A percentile compares a stretch with the other conserved stretches of the same genome.
These are phyloP conservation scores for Alces alces DNA, from an alignment of 2,113 vertebrate genomes.

Conservation along the genomic window DNA sequence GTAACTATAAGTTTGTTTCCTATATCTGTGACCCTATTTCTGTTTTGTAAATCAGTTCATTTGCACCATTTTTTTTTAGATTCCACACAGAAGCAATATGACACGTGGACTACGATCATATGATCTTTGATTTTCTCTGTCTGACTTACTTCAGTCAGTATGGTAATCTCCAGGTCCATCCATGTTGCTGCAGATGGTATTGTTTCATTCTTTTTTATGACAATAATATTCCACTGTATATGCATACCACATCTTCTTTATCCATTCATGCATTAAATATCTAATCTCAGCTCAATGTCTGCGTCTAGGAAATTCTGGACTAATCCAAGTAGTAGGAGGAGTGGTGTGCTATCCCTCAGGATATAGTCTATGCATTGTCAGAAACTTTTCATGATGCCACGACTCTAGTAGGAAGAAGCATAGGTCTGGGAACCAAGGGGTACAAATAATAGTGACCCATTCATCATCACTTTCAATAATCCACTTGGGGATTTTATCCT, in stretches of 20 bases:
- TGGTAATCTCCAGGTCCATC: neutral
- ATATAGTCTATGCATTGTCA: neutral
- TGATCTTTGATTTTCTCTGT: neutral
- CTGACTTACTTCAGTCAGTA: neutral
- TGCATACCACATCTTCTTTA: neutral
- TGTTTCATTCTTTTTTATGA: neutral
- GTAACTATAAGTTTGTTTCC: neutral
- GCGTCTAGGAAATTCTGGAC: neutral
- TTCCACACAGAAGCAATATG: neutral
- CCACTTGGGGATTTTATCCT: neutral
- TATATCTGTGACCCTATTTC: neutral
- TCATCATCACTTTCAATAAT: neutral
- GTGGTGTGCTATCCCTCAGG: neutral
- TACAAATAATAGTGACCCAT: neutral
- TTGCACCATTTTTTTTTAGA: neutral
- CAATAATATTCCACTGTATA: neutral
- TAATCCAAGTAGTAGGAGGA: neutral
- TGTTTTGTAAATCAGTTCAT: neutral
- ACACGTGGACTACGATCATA: neutral
- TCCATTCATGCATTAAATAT: neutral
- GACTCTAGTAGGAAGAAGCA: neutral
- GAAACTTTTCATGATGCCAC: neutral
- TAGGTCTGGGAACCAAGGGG: neutral
- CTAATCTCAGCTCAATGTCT: neutral
- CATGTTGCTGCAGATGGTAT: neutral